Base-by-base conservation (phyloP, 2,113 vertebrate species). In the Tragulus kanchil region DNA sequence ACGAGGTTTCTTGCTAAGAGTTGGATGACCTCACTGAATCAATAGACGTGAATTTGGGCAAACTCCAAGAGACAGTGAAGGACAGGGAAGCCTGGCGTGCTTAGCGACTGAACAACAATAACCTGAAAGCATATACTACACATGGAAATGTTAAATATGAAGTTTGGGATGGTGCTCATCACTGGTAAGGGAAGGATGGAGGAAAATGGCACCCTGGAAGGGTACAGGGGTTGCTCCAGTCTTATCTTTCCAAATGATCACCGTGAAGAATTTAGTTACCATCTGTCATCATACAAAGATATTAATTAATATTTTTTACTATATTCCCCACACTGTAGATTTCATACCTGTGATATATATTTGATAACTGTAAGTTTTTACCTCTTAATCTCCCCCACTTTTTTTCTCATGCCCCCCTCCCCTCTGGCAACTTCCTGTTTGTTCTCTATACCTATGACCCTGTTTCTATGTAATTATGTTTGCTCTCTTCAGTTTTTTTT, bases 131-230 rank as follows among this genome's bases (percentile, higher is more conserved):
- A 50, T 87, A 56, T 8, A 71, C 23, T 42, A 71, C 11, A 16
- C 42, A 50, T 82, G 73, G 79, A 88, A 88, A 93, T 88, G 83
- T 90, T 95, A 84, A 78, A 48, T 31, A 89, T 45, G 0, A 91
- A 92, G 45, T 91, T 88, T 21, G 67, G 52, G 26, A 59, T 79
- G 67, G 65, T 45, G 5, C 4, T 85, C 69, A 87, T 93, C 73
- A 77, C 8, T 52, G 21, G 12, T 6, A 31, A 50, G 13, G 79
- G 1, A 95, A 65, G 36, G 75, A 95, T 2, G 17, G 16, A 90
- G 54, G 25, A 15, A 54, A 85, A 31, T 75, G 82, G 8, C 28
- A 85, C 69, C 25, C 17, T 59, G 12, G 21, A 93, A 93, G 77
- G 10, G n/a, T 71, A 89, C 3, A 84, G 3, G 54, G 89, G 42